Percentiles rank a stretch among this genome's conserved stretches.
Evolutionary conservation across 2,113 vertebrate genomes (phyloP).

Genomic region (Oplegnathus fasciatus): DNA sequence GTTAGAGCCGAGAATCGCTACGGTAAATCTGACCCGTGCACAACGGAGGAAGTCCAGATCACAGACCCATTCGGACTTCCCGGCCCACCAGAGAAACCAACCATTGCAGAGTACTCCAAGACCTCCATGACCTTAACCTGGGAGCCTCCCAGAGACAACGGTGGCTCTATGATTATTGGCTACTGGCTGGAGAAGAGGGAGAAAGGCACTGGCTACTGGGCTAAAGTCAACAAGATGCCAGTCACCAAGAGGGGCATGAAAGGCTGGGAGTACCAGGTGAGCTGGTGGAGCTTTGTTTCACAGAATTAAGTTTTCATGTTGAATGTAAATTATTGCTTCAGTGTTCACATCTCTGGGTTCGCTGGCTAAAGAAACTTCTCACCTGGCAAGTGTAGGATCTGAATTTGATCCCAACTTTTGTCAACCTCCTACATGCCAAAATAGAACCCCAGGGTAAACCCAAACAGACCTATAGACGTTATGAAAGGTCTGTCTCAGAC

Average conservation of each 20-base stretch:
- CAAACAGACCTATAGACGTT: not conserved
- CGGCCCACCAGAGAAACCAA: slow-evolving; percentile 94
- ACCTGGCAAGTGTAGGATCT: not conserved
- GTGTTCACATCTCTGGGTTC: not conserved
- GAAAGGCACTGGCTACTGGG: slow-evolving; percentile 92
- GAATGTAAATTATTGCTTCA: not conserved
- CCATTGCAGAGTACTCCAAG: slow-evolving; percentile 89
- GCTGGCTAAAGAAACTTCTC: not conserved
- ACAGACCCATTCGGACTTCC: slow-evolving; percentile 94
- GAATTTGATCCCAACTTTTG: not conserved
- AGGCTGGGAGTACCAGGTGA: slow-evolving; percentile 92
- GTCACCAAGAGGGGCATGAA: slow-evolving; percentile 92
- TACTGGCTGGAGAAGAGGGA: slow-evolving; percentile 98
- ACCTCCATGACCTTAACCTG: slow-evolving; percentile 94
- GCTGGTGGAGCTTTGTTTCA: not conserved
- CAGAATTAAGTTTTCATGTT: not conserved
- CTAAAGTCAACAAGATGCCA: slow-evolving; percentile 91
- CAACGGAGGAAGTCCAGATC: slow-evolving; percentile 92
- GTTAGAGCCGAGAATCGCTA: slow-evolving; percentile 94
- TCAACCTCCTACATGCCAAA: not conserved
- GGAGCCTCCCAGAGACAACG: slow-evolving; percentile 92
- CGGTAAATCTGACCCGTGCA: slow-evolving; percentile 93
- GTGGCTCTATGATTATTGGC: slow-evolving; percentile 92
- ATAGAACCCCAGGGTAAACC: not conserved
- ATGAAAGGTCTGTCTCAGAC: not conserved